These are phyloP conservation scores for Drosophila lacicola DNA, from an alignment of 2,888 invertebrate genomes.

Conservation along the genomic window DNA sequence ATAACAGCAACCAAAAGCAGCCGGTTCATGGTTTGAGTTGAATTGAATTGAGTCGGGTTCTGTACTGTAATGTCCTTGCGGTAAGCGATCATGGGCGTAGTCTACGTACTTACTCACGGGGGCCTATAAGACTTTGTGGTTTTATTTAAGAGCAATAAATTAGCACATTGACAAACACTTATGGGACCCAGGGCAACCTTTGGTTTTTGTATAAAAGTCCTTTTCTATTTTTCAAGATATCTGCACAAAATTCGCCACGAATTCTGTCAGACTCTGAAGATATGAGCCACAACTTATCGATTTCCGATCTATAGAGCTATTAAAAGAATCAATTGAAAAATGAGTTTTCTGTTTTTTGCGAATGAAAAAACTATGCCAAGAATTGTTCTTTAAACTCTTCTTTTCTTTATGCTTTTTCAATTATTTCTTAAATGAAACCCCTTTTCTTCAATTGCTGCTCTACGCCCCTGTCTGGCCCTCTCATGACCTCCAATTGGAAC, in stretches of 20 bases:
- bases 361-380: too few species aligned
- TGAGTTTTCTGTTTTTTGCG: too few species aligned
- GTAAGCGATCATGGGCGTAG: neutral
- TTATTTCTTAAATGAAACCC: neutral
- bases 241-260: too few species aligned
- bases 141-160: neutral
- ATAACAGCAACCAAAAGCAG: neutral
- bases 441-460: neutral
- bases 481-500: constrained; percentile 62
- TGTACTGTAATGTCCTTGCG: neutral
- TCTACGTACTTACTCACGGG: neutral
- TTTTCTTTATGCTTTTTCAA: too few species aligned
- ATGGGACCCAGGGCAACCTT: too few species aligned
- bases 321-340: too few species aligned
- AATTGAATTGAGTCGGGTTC: constrained; percentile 1
- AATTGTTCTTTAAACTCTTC: too few species aligned
- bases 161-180: neutral
- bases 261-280: too few species aligned
- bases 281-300: too few species aligned
- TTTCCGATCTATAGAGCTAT: too few species aligned
- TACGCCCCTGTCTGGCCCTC: constrained; percentile 29
- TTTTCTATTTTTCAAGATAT: too few species aligned
- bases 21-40: neutral
- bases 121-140: neutral
- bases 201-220: too few species aligned